A percentile compares a stretch with the other conserved stretches of the same genome.
phyloP scores from a whole-genome alignment of 1,140 invertebrate species.

The Battus philenor region DNA sequence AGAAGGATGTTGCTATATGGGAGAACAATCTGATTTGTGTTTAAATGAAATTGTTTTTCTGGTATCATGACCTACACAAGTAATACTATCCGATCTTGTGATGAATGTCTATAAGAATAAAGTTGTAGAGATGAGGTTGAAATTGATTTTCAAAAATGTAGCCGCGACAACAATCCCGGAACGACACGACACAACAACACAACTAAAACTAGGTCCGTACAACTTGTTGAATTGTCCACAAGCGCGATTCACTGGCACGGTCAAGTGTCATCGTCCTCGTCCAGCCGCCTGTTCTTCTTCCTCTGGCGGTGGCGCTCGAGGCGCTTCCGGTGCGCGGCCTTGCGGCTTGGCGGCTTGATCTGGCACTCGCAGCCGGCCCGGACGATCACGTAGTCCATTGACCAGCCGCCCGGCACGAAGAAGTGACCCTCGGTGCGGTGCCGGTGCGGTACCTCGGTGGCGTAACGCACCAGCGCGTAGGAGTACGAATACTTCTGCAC shows the following conservation, averaged over 20 bases:
- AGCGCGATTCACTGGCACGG: slow-evolving; percentile 6
- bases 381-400: slow-evolving; percentile 88
- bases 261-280: slow-evolving; percentile 64
- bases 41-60: no score
- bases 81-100: no score
- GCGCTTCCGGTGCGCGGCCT: slow-evolving; percentile 39
- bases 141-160: not conserved
- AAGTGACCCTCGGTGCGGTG: slow-evolving; percentile 72
- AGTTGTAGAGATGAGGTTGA: not conserved
- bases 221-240: slow-evolving; percentile 59
- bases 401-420: slow-evolving; percentile 78
- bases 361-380: slow-evolving; percentile 90
- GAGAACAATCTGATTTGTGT: no score
- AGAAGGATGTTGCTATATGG: no score
- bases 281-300: slow-evolving; percentile 45
- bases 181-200: slow-evolving; percentile 27
- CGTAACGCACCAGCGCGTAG: slow-evolving; percentile 85
- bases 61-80: no score
- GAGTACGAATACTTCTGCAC: slow-evolving; percentile 90
- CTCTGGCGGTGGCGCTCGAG: slow-evolving; percentile 47
- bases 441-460: slow-evolving; percentile 70
- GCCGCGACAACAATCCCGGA: slow-evolving; percentile 6
- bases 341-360: slow-evolving; percentile 68
- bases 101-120: no score
- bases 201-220: slow-evolving; percentile 43